phyloP scores from a whole-genome alignment of 2,888 invertebrate species.

The Folsomia manolachei region DNA sequence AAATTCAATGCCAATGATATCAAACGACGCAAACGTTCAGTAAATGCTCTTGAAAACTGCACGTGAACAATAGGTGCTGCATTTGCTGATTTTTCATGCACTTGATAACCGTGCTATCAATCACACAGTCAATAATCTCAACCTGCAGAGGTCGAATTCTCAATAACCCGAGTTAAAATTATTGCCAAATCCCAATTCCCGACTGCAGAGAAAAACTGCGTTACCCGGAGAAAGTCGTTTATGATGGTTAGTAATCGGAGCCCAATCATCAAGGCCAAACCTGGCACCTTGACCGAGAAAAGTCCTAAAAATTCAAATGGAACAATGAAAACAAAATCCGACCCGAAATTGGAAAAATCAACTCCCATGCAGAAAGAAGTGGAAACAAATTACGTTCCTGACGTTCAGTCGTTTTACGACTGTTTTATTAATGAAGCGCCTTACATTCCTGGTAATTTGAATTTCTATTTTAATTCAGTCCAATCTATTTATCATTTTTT shows the following conservation, averaged over 20 bases:
- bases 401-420: constrained; percentile 24
- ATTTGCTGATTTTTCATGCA: too few species aligned
- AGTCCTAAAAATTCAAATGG: neutral
- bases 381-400: neutral
- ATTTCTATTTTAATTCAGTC: too few species aligned
- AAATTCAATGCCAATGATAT: too few species aligned
- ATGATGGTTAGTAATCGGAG: too few species aligned
- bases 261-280: too few species aligned
- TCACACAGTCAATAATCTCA: neutral
- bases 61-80: too few species aligned
- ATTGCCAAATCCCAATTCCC: neutral
- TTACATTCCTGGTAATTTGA: constrained; percentile 36
- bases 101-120: neutral
- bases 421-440: constrained; percentile 34
- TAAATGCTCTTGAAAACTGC: too few species aligned
- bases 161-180: too few species aligned
- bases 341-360: too few species aligned
- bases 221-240: neutral
- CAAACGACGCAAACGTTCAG: too few species aligned
- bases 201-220: neutral
- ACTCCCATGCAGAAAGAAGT: neutral
- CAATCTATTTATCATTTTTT: too few species aligned
- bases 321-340: too few species aligned
- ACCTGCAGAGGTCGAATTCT: neutral
- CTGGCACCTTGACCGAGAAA: neutral